Conservation (phyloP, 2,113 vertebrate genomes). For the Oryzias javanicus region DNA sequence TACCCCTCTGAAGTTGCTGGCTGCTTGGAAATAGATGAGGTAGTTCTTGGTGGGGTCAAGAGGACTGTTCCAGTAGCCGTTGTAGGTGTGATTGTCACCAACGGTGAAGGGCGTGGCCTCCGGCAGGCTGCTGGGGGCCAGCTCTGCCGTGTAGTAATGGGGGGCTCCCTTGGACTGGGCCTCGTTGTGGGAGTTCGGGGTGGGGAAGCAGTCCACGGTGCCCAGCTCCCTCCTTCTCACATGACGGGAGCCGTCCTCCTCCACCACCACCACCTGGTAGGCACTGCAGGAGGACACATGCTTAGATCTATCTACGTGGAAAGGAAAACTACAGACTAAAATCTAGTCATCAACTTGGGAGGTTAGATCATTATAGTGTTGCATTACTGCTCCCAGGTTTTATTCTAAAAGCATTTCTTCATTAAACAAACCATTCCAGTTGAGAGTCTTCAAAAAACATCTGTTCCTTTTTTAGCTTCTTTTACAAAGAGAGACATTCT, state of each 20-base stretch:
- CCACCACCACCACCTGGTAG: constrained; percentile 94
- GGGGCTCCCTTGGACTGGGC: constrained; percentile 78
- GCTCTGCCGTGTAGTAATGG: constrained; percentile 90
- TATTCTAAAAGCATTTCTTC: too few species aligned
- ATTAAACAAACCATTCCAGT: too few species aligned
- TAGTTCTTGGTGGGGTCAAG: constrained; percentile 92
- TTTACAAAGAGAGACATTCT: too few species aligned
- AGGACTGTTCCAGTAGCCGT: constrained; percentile 92
- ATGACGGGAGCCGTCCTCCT: constrained; percentile 81
- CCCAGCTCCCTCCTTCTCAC: constrained; percentile 83
- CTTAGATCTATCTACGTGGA: too few species aligned
- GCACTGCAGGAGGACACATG: constrained; percentile 67
- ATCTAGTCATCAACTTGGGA: too few species aligned
- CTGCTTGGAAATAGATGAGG: constrained; percentile 93
- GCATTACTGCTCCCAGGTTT: too few species aligned
- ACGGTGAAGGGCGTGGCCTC: constrained; percentile 93
- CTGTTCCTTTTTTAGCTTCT: too few species aligned
- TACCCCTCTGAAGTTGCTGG: constrained; percentile 92
- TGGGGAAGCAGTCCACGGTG: constrained; percentile 85
- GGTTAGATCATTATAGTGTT: too few species aligned
- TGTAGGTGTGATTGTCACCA: constrained; percentile 96
- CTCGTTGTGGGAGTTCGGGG: constrained; percentile 80
- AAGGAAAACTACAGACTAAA: too few species aligned
- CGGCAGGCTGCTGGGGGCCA: constrained; percentile 86
- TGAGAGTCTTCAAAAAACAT: too few species aligned